phyloP scores from a whole-genome alignment of 2,888 invertebrate species.

The Trilocha varians region DNA sequence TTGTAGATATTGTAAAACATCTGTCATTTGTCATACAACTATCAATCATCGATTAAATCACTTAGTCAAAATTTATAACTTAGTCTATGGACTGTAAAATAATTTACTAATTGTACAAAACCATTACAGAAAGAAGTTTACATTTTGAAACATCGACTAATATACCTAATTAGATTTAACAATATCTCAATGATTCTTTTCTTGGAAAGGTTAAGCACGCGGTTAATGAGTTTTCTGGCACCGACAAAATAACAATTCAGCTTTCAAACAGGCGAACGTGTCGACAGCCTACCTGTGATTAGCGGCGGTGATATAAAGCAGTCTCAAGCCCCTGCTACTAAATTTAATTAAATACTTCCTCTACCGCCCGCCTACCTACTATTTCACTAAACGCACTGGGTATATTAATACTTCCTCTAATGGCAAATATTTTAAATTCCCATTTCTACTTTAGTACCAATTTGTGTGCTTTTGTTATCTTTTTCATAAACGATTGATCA shows the following conservation, averaged over 20 bases:
- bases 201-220: constrained; percentile 10
- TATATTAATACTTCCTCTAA: constrained; percentile 42
- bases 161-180: not conserved
- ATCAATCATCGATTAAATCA: too few species aligned
- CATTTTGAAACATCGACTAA: too few species aligned
- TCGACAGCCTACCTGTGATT: constrained; percentile 64
- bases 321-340: constrained; percentile 43
- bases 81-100: too few species aligned
- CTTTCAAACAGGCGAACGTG: constrained; percentile 54
- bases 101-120: too few species aligned
- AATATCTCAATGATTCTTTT: not conserved
- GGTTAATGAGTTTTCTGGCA: constrained; percentile 36
- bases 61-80: too few species aligned
- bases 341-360: constrained; percentile 70
- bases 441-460: constrained; percentile 12
- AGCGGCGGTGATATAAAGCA: constrained; percentile 58
- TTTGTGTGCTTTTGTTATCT: too few species aligned
- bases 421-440: constrained; percentile 30
- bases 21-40: too few species aligned
- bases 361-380: constrained; percentile 51
- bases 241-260: constrained; percentile 41
- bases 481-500: too few species aligned
- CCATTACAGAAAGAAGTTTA: too few species aligned
- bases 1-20: too few species aligned
- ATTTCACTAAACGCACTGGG: constrained; percentile 51